Percentiles rank a stretch among this genome's conserved stretches.
Evolutionary conservation across 2,888 invertebrate genomes (phyloP).

Genomic region (Sinopyrophorus schimmeli): DNA sequence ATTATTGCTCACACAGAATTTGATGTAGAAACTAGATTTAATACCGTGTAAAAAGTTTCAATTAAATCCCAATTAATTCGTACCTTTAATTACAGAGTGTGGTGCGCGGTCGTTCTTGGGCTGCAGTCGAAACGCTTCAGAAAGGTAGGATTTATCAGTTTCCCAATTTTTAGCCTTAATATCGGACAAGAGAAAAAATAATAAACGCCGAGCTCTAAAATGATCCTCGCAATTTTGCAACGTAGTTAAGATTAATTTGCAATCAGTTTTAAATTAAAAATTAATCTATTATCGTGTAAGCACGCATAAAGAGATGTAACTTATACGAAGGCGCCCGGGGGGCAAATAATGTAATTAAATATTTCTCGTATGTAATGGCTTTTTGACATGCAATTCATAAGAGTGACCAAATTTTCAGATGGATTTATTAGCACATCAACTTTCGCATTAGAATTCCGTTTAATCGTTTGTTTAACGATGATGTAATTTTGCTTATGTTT

Average conservation of each 20-base stretch:
- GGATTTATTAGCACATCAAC: slow-evolving; percentile 22
- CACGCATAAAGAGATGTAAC: slow-evolving; percentile 15
- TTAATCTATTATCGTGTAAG: slow-evolving; percentile 14
- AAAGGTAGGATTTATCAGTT: too few relatives aligned
- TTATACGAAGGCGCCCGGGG: slow-evolving; percentile 16
- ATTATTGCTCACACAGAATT: too few relatives aligned
- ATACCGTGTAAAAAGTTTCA: too few relatives aligned
- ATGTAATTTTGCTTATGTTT: too few relatives aligned
- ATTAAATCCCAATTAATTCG: too few relatives aligned
- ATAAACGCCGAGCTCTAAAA: neutral
- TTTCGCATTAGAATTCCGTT: slow-evolving; percentile 17
- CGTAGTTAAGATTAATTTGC: slow-evolving; percentile 17
- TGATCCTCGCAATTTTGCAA: too few relatives aligned
- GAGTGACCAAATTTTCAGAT: slow-evolving; percentile 19
- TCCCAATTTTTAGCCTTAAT: too few relatives aligned
- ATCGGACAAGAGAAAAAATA: too few relatives aligned
- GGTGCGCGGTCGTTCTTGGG: too few relatives aligned
- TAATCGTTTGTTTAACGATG: slow-evolving; percentile 17
- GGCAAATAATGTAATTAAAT: slow-evolving; percentile 24
- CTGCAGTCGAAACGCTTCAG: too few relatives aligned
- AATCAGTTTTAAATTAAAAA: slow-evolving; percentile 19
- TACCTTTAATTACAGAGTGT: too few relatives aligned
- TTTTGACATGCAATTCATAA: slow-evolving; percentile 25
- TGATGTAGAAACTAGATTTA: too few relatives aligned
- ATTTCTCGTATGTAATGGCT: slow-evolving; percentile 19